Evolutionary conservation across 1,140 invertebrate species (phyloP), one percentile per base, ranked within the genome.

Genomic region (Formica selysi): DNA sequence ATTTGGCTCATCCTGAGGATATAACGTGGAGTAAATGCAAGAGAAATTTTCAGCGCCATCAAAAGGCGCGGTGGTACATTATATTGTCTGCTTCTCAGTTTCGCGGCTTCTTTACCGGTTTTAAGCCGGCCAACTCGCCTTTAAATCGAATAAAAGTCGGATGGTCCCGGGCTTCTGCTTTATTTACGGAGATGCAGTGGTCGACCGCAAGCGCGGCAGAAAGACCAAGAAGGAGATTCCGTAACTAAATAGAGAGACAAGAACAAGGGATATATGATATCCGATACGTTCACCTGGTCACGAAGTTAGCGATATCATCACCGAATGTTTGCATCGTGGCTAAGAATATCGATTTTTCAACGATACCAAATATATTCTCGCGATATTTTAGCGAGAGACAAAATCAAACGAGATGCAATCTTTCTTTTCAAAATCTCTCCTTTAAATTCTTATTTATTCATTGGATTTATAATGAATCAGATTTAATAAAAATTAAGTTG

Each of bases 111-210:
- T 85, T 76, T 83, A 61, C 62, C 79, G 64, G 71, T 89, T 51
- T 51, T 91, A 91, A 93, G 65, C 79, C 85, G 84, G 61, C 68
- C 68, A 74, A 85, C 81, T 89, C 51, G 79, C 51, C 79, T 91
- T 81, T 87, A 92, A 93, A 93, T 93, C 92, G 87, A 93, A 92
- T 94, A 92, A 93, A 94, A 93, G 91, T 92, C 90, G 70, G 65
- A 87, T 88, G 87, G 38, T 84, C 48, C 5, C 71, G 64, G 62
- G 68, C 85, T 84, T 91, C 78, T 85, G 88, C 84, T 86, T 91
- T 90, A 93, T 92, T 93, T 92, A 91, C 83, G 83, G 70, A 85
- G 86, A 62, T 44, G 48, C 48, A 19, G 1, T 32, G 26, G 22
- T 1, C 26, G 54, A 67, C 36, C 61, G 68, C 48, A 11, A 44